Evolutionary conservation across 2,888 invertebrate genomes (phyloP).

Genomic region (Tridacna gigas): DNA sequence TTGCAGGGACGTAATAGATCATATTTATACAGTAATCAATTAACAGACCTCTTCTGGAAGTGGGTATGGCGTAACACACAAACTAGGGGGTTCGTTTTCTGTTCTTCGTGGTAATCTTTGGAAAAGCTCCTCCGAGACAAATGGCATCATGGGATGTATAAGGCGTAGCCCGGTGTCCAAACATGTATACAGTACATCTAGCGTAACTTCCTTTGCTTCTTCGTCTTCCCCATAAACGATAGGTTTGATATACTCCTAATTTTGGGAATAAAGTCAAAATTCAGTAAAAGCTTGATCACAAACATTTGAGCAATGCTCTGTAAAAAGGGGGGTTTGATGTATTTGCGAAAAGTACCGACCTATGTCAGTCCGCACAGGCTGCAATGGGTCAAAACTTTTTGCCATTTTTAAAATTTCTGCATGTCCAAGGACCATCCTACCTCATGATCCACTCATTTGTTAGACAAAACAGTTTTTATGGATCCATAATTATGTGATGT

Average conservation of each 20-base stretch:
- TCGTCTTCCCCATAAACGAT: slow-evolving; percentile 88
- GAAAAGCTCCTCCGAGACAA: slow-evolving; percentile 97
- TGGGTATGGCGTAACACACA: slow-evolving; percentile 96
- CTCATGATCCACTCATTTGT: too few relatives aligned
- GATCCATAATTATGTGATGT: too few relatives aligned
- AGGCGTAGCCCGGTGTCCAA: slow-evolving; percentile 94
- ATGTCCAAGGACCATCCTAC: too few relatives aligned
- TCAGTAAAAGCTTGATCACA: background rate
- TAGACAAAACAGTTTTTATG: too few relatives aligned
- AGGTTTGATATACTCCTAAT: slow-evolving; percentile 93
- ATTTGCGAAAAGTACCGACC: too few relatives aligned
- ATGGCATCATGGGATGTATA: slow-evolving; percentile 99
- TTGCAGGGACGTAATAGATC: too few relatives aligned
- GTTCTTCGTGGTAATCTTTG: slow-evolving; percentile 91
- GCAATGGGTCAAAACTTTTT: too few relatives aligned
- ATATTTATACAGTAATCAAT: too few relatives aligned
- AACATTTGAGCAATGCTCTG: too few relatives aligned
- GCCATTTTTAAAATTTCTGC: too few relatives aligned
- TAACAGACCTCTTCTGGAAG: slow-evolving; percentile 81
- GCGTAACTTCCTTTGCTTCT: slow-evolving; percentile 88
- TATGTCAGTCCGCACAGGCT: too few relatives aligned
- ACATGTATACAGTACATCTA: slow-evolving; percentile 92
- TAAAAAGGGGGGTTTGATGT: too few relatives aligned
- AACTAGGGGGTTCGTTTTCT: slow-evolving; percentile 88
- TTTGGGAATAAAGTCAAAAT: background rate